These are phyloP conservation scores for Gryllus bimaculatus DNA, from an alignment of 1,140 invertebrate species.

Conservation along the genomic window DNA sequence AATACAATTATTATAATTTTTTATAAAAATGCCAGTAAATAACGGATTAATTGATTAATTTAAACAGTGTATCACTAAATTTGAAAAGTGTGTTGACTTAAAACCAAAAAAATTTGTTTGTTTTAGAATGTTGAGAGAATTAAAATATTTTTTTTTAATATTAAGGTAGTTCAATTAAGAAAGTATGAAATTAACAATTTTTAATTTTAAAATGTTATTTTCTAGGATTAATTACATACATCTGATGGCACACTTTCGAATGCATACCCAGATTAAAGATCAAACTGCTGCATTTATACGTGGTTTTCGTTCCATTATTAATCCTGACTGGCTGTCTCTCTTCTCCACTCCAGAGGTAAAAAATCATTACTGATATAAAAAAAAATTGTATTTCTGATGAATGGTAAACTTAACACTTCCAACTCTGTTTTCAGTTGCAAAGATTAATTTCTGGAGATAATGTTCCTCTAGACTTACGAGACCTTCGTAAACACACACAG, in stretches of 20 bases:
- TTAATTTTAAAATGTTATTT: slow-evolving; percentile 27
- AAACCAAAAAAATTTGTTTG: too few species aligned
- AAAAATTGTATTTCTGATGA: not conserved
- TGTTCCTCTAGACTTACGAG: slow-evolving; percentile 78
- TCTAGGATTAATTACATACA: slow-evolving; percentile 92
- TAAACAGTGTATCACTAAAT: too few species aligned
- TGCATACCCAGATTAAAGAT: slow-evolving; percentile 93
- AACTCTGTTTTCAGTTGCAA: slow-evolving; percentile 53
- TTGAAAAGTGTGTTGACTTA: too few species aligned
- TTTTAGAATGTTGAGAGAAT: too few species aligned
- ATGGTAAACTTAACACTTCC: not conserved
- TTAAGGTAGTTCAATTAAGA: too few species aligned
- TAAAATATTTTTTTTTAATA: too few species aligned
- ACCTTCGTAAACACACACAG: slow-evolving; percentile 86
- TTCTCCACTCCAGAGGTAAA: slow-evolving; percentile 93
- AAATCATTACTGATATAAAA: not conserved
- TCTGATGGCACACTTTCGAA: slow-evolving; percentile 95
- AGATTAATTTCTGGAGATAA: slow-evolving; percentile 87
- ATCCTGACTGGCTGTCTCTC: slow-evolving; percentile 86
- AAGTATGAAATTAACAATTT: too few species aligned
- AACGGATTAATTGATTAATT: too few species aligned
- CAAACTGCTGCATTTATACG: slow-evolving; percentile 93
- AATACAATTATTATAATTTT: too few species aligned
- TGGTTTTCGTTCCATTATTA: slow-evolving; percentile 92
- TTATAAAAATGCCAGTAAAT: too few species aligned